phyloP scores from a whole-genome alignment of 2,113 vertebrate genomes.

The Phaethornis superciliosus region DNA sequence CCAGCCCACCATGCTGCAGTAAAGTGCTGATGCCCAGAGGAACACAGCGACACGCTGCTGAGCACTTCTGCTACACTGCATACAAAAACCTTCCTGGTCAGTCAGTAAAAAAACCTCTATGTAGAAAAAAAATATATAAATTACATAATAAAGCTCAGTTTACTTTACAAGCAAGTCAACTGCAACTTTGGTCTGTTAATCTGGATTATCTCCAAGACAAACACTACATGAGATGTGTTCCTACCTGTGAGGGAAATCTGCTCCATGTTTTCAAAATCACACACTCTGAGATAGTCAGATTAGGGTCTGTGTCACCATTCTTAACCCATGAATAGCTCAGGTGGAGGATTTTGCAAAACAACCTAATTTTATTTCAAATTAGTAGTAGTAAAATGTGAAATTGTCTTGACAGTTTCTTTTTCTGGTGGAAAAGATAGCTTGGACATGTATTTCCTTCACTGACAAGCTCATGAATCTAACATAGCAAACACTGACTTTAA shows the following conservation, averaged over 20 bases:
- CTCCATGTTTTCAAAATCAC: not conserved
- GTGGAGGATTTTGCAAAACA: not conserved
- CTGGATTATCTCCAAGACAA: not conserved
- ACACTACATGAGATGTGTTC: not conserved
- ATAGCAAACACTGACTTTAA: not conserved
- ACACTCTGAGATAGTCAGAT: not conserved
- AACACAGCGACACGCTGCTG: rapidly evolving
- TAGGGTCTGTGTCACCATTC: not conserved
- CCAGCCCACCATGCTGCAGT: rapidly evolving
- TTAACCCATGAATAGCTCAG: not conserved
- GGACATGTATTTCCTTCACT: not conserved
- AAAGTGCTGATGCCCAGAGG: not conserved
- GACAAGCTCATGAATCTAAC: not conserved
- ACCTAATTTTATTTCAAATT: not conserved
- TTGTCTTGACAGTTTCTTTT: not conserved
- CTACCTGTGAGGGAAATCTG: not conserved
- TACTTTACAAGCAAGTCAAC: not conserved
- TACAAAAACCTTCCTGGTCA: not conserved
- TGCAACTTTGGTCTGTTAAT: not conserved
- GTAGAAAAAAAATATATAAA: not conserved
- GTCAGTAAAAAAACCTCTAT: not conserved
- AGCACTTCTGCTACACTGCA: not conserved
- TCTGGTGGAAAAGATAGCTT: not conserved
- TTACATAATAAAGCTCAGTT: not conserved
- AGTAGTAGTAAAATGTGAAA: not conserved